These are phyloP conservation scores for Strongylocentrotus purpuratus DNA, from an alignment of 35 echinoderm and acorn worm genomes.

Conservation along the genomic window DNA sequence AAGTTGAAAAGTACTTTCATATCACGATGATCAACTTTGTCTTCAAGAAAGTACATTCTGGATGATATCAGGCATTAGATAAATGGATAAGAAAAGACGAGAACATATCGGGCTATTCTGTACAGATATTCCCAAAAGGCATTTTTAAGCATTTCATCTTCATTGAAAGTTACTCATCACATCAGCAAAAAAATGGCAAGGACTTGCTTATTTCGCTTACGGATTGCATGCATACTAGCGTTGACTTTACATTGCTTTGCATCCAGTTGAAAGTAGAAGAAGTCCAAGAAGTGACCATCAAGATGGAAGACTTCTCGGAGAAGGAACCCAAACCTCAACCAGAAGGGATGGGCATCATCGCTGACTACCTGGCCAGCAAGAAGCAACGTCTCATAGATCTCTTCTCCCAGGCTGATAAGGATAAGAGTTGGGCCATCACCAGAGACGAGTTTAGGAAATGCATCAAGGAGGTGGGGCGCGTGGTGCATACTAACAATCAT, in stretches of 20 bases:
- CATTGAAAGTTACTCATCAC: no score
- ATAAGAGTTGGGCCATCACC: conserved; percentile 91
- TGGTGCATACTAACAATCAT: background rate
- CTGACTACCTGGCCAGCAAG: conserved; percentile 61
- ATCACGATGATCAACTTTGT: no score
- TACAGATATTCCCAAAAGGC: no score
- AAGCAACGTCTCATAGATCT: conserved; percentile 81
- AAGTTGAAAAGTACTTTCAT: no score
- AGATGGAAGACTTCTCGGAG: background rate
- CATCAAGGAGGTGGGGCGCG: conserved; percentile 83
- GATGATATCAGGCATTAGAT: no score
- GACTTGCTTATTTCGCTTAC: background rate
- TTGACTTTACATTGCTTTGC: conserved; percentile 19
- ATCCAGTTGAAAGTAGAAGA: conserved; percentile 38
- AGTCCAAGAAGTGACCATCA: background rate
- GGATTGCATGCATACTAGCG: background rate
- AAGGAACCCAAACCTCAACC: conserved; percentile 50
- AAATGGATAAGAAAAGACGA: no score
- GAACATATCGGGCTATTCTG: no score
- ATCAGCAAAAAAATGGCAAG: background rate
- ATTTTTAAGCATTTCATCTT: no score
- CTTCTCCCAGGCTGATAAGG: conserved; percentile 91
- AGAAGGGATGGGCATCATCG: conserved; percentile 76
- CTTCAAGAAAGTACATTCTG: no score
- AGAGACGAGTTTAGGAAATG: conserved; percentile 78